phyloP scores from a whole-genome alignment of 2,888 invertebrate genomes.

The Chloroclysta siterata region DNA sequence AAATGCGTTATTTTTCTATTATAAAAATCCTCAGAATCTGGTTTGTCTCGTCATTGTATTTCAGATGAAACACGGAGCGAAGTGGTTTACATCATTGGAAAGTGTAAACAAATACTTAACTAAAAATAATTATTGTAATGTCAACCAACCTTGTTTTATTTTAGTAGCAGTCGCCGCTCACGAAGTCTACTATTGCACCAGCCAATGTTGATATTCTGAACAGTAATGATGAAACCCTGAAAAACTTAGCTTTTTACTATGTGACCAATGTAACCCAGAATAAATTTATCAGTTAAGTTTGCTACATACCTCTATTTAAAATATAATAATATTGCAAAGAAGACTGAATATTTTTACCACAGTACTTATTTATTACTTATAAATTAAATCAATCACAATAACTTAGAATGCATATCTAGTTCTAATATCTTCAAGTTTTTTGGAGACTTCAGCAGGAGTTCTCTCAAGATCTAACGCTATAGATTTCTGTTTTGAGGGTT shows the following conservation, averaged over 20 bases:
- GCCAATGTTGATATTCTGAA: not conserved
- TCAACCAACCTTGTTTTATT: slow-evolving; percentile 3
- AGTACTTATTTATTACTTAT: slow-evolving; percentile 36
- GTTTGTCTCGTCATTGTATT: slow-evolving; percentile 82
- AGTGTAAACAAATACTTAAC: too few species aligned
- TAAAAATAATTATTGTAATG: too few species aligned
- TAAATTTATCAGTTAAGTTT: not conserved
- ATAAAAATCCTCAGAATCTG: slow-evolving; percentile 83
- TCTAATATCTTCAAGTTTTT: slow-evolving; percentile 99
- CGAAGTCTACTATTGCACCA: not conserved
- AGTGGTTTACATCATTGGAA: slow-evolving; percentile 72
- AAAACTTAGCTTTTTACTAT: not conserved
- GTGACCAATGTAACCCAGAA: not conserved
- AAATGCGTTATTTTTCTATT: too few species aligned
- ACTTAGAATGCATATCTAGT: slow-evolving; percentile 98
- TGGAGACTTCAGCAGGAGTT: slow-evolving; percentile 98
- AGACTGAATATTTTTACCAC: slow-evolving; percentile 20
- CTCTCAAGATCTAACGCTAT: slow-evolving; percentile 97
- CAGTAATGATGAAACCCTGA: not conserved
- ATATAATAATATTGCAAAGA: not conserved
- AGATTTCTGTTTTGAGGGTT: slow-evolving; percentile 96
- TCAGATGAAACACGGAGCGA: slow-evolving; percentile 87
- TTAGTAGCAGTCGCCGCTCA: too few species aligned
- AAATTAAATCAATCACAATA: slow-evolving; percentile 36
- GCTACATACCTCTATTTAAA: not conserved